A percentile compares a stretch with the other conserved stretches of the same genome.
Evolutionary conservation across 2,888 invertebrate genomes (phyloP).

Genomic region (Pyralis farinalis): DNA sequence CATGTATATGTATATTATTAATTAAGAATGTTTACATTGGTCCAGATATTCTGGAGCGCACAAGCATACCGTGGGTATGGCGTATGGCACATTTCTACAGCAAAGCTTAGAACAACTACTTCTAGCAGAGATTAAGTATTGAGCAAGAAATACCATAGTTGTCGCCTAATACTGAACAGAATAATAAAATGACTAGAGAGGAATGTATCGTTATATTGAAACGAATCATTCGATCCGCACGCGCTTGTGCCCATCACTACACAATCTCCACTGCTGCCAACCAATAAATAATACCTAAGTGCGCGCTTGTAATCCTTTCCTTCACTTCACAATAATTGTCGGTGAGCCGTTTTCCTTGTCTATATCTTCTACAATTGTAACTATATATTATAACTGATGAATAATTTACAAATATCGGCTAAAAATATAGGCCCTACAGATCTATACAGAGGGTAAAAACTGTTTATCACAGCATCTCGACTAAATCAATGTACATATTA

Average conservation of each 20-base stretch:
- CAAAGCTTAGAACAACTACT: slow-evolving; percentile 56
- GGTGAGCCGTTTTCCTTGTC: too few species aligned
- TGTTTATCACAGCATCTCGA: too few species aligned
- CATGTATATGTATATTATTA: slow-evolving; percentile 58
- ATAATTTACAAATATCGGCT: too few species aligned
- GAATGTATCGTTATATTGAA: slow-evolving; percentile 65
- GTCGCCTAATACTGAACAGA: slow-evolving; percentile 40
- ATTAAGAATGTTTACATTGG: slow-evolving; percentile 62
- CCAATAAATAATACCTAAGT: too few species aligned
- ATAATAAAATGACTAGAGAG: slow-evolving; percentile 70
- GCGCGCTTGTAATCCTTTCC: too few species aligned
- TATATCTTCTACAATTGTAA: too few species aligned
- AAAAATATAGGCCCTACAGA: too few species aligned
- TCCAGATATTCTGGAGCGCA: slow-evolving; percentile 65
- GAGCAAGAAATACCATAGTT: slow-evolving; percentile 64
- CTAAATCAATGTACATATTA: too few species aligned
- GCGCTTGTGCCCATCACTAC: not conserved
- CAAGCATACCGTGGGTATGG: slow-evolving; percentile 50
- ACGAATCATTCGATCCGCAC: slow-evolving; percentile 25
- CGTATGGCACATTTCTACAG: slow-evolving; percentile 67
- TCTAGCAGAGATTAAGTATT: slow-evolving; percentile 64
- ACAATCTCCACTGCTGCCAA: not conserved
- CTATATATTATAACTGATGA: too few species aligned
- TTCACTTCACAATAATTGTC: too few species aligned
- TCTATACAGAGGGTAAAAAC: too few species aligned